Evolutionary conservation across 2,888 invertebrate species (phyloP), one percentile per base, ranked within the genome.

Genomic region (Schizaphis graminum): DNA sequence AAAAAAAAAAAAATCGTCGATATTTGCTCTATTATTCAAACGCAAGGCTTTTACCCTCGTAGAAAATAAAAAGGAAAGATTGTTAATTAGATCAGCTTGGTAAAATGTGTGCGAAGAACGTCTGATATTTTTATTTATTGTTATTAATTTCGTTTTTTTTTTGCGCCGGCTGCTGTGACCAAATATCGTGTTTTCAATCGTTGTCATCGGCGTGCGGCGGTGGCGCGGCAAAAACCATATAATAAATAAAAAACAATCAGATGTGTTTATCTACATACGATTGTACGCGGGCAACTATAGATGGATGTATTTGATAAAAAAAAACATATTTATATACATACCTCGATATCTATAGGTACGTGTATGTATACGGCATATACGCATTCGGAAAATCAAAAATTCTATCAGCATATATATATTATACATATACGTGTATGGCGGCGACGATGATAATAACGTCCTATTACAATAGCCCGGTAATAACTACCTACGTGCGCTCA

Each of bases 391-490:
- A 91, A 91, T 84, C 84, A 41, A 91, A 91, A 91, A 91, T 49
- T 85, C 67, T 47, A 44, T 90, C 24, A 24, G 67, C 35, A 88
- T 47, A 86, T 86, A 77, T 47, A 86, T 86, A 86, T 85, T 85
- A 85, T 85, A 44, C 85, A 35, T 44, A 44, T 85, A 89, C 35
- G n/a, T 90, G 21, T n/a, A 44, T 44, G 44, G 57, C 28, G 61
- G 49, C 47, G 49, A 53, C 41, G 92, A 84, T 49, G 89, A 91
- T 94, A 94, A 94, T 94, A 94, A 94, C 90, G 90, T 94, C 61
- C 94, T 57, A 67, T 91, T 94, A 94, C 94, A 94, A 94, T 94
- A 41, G 94, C 61, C 53, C 67, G 61, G 94, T 94, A 94, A 94
- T 94, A 94, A 94, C 94, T 94, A 91, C 91, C 86, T 91, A 91